Evolutionary conservation across 2,797 vertebrate species (phyloP).

Genomic region (Alauda arvensis): DNA sequence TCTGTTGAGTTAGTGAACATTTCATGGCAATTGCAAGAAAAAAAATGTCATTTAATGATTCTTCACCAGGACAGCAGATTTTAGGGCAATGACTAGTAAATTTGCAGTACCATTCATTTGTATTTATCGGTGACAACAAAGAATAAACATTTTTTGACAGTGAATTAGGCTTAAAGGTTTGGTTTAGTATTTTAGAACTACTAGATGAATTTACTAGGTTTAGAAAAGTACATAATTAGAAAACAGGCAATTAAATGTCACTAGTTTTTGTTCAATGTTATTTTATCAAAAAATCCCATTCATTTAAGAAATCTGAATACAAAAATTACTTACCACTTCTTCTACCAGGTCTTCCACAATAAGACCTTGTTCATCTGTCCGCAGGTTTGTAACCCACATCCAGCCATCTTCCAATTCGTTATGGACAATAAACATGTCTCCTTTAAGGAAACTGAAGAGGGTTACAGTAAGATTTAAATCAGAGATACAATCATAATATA

Average conservation of each 20-base stretch:
- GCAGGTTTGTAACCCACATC: constrained; percentile 98
- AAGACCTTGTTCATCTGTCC: constrained; percentile 96
- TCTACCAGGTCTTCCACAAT: constrained; percentile 97
- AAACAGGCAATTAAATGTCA: neutral
- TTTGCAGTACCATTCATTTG: neutral
- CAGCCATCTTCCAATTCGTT: constrained; percentile 98
- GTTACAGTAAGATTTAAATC: constrained; percentile 41
- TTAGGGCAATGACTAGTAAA: neutral
- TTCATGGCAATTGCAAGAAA: neutral
- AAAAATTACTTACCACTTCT: constrained; percentile 87
- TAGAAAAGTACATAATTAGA: neutral
- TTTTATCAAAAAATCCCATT: neutral
- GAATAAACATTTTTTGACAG: neutral
- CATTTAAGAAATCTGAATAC: neutral
- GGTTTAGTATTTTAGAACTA: neutral
- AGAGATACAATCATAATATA: neutral
- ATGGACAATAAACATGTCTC: constrained; percentile 99
- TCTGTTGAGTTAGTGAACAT: neutral
- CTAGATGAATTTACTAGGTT: neutral
- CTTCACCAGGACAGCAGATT: rapidly evolving
- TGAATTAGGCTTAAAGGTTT: neutral
- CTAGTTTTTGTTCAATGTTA: neutral
- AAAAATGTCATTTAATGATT: neutral
- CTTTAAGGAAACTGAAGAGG: constrained; percentile 92
- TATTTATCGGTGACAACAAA: neutral